Percentiles rank a stretch among this genome's conserved stretches.
Evolutionary conservation across 2,797 vertebrate genomes (phyloP).

Genomic region (Amphiprion clarkii): DNA sequence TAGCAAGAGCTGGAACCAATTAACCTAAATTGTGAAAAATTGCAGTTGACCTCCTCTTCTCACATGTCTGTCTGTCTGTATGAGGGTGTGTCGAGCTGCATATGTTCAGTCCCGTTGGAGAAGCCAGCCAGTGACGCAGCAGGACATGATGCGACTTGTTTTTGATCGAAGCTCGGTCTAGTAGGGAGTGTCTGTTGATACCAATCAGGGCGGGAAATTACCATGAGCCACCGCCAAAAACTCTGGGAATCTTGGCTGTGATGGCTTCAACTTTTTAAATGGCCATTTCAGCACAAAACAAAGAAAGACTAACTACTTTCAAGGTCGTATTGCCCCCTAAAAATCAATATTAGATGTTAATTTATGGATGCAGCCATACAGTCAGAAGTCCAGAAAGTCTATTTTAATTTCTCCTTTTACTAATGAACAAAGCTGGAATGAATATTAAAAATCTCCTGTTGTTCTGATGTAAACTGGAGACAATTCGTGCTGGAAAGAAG

Average conservation of each 20-base stretch:
- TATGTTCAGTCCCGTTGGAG: slow-evolving; percentile 11
- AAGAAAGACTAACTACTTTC: slow-evolving; percentile 6
- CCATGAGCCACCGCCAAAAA: slow-evolving; percentile 21
- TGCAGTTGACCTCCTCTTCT: not conserved
- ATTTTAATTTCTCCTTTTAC: not conserved
- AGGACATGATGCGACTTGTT: slow-evolving; percentile 61
- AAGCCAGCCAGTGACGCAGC: slow-evolving; percentile 21
- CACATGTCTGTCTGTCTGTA: slow-evolving; percentile 12
- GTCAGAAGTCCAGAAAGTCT: not conserved
- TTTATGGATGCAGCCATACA: not conserved
- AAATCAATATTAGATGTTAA: slow-evolving; percentile 30
- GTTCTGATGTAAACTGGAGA: slow-evolving; percentile 43
- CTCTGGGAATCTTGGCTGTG: slow-evolving; percentile 14
- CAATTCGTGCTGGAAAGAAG: slow-evolving; percentile 28
- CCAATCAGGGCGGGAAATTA: slow-evolving; percentile 47
- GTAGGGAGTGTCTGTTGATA: slow-evolving; percentile 52
- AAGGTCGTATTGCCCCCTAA: slow-evolving; percentile 12
- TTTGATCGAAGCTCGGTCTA: slow-evolving; percentile 23
- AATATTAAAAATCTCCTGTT: slow-evolving; percentile 13
- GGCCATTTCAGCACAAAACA: slow-evolving; percentile 7
- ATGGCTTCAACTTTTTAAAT: slow-evolving; percentile 36
- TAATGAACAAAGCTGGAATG: slow-evolving; percentile 14
- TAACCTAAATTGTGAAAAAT: not conserved
- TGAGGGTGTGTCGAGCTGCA: slow-evolving; percentile 14
- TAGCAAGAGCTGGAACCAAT: not conserved